Evolutionary conservation across 2,888 invertebrate species (phyloP).

Genomic region (Stictocephala bisonia): DNA sequence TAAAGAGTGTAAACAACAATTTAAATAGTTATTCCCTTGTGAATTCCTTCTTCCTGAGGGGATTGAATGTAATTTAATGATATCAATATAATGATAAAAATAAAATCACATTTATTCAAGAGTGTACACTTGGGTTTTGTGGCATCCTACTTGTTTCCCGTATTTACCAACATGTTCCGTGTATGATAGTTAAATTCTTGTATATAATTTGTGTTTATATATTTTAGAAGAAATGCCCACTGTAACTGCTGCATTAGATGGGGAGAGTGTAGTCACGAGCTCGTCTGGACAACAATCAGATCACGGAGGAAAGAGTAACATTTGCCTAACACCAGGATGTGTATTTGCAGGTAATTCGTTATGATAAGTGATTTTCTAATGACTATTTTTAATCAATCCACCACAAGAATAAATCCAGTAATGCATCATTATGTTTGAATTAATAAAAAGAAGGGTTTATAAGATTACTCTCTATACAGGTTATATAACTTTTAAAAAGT

Average conservation of each 20-base stretch:
- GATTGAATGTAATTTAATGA: too few relatives aligned
- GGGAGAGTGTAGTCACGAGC: constrained; percentile 47
- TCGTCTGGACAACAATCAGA: constrained; percentile 47
- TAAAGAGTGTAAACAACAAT: too few relatives aligned
- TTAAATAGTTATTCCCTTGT: too few relatives aligned
- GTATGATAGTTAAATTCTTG: background rate
- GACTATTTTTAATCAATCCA: background rate
- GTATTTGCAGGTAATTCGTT: constrained; percentile 75
- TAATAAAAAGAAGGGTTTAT: background rate
- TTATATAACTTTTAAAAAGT: background rate
- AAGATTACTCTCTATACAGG: background rate
- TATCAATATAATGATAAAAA: too few relatives aligned
- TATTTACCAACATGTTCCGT: constrained; percentile 7
- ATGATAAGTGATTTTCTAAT: too few relatives aligned
- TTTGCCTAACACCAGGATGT: constrained; percentile 83
- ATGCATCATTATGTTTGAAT: background rate
- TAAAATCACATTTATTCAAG: too few relatives aligned
- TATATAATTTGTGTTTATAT: constrained; percentile 27
- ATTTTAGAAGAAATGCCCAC: constrained; percentile 60
- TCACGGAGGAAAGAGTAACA: constrained; percentile 61
- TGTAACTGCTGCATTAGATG: constrained; percentile 62
- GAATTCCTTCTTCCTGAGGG: too few relatives aligned
- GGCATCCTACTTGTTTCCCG: too few relatives aligned
- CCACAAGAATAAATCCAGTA: background rate
- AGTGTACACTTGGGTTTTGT: too few relatives aligned